Percentiles rank a stretch among this genome's conserved stretches.
Evolutionary conservation across 2,888 invertebrate species (phyloP).

Genomic region (Mycogona germanica): DNA sequence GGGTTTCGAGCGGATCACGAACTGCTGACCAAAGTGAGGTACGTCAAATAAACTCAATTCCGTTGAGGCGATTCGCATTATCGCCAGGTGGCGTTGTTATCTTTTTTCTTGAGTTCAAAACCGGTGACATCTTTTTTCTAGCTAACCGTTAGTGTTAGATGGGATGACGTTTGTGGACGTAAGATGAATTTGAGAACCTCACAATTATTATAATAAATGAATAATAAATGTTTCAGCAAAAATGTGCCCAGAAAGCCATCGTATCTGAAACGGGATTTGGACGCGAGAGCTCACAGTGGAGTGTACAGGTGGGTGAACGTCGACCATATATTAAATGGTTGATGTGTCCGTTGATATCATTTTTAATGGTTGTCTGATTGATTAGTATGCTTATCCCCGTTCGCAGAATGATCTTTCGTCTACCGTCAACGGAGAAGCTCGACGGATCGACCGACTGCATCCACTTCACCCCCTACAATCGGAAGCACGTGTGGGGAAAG

Average conservation of each 20-base stretch:
- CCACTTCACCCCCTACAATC: slow-evolving; percentile 91
- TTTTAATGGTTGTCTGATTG: neutral
- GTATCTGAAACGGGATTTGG: slow-evolving; percentile 85
- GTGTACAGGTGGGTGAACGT: slow-evolving; percentile 54
- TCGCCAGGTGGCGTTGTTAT: slow-evolving; percentile 4
- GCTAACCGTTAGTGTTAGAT: too few species aligned
- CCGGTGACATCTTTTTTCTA: too few species aligned
- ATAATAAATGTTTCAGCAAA: slow-evolving; percentile 42
- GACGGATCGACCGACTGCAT: slow-evolving; percentile 85
- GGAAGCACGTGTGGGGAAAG: slow-evolving; percentile 72
- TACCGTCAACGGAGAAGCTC: slow-evolving; percentile 80
- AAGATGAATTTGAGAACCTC: too few species aligned
- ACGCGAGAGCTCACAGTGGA: slow-evolving; percentile 88
- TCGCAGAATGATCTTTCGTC: slow-evolving; percentile 41
- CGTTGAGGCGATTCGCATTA: slow-evolving; percentile 6
- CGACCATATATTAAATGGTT: too few species aligned
- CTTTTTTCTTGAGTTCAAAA: too few species aligned
- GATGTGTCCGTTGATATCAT: neutral
- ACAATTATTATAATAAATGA: neutral
- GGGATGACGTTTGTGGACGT: too few species aligned
- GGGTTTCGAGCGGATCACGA: slow-evolving; percentile 81
- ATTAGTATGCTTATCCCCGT: too few species aligned
- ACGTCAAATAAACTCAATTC: too few species aligned
- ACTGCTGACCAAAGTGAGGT: slow-evolving; percentile 64
- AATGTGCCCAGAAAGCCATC: slow-evolving; percentile 82